Evolutionary conservation across 2,888 invertebrate genomes (phyloP).

Genomic region (Xylota segnis): DNA sequence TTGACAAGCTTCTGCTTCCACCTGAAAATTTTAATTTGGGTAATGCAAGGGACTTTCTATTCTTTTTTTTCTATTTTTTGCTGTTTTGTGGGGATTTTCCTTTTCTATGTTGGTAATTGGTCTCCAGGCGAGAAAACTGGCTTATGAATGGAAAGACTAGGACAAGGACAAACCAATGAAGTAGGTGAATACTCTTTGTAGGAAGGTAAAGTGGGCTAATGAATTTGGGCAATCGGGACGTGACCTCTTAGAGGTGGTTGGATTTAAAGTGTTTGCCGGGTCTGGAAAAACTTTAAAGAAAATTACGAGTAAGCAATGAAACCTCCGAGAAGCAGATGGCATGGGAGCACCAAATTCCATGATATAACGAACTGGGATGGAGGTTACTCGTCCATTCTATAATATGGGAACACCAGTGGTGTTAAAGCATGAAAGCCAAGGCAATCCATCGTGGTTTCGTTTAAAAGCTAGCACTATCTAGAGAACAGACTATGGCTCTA

Average conservation of each 20-base stretch:
- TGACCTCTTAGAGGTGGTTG: slow-evolving; percentile 43
- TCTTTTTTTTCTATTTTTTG: slow-evolving; percentile 14
- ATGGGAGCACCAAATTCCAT: too few species aligned
- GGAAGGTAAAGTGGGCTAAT: background rate
- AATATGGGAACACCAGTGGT: too few species aligned
- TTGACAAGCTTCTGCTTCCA: slow-evolving; percentile 49
- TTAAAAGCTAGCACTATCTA: too few species aligned
- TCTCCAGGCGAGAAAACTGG: slow-evolving; percentile 54
- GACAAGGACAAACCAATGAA: slow-evolving; percentile 62
- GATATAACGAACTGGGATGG: too few species aligned
- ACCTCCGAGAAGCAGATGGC: too few species aligned
- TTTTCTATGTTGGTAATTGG: slow-evolving; percentile 36
- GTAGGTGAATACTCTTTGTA: background rate
- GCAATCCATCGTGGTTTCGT: too few species aligned
- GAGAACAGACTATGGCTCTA: too few species aligned
- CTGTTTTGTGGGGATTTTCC: slow-evolving; percentile 13
- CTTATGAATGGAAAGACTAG: slow-evolving; percentile 58
- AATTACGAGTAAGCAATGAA: too few species aligned
- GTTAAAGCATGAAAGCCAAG: too few species aligned
- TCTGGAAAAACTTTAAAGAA: too few species aligned
- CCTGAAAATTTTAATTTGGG: slow-evolving; percentile 61
- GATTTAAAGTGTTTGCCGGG: slow-evolving; percentile 9
- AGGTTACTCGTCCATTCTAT: too few species aligned
- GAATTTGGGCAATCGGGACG: slow-evolving; percentile 43
- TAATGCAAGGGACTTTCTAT: slow-evolving; percentile 51